Evolutionary conservation across 2,113 vertebrate species (phyloP).

Genomic region (Leucopsar rothschildi): DNA sequence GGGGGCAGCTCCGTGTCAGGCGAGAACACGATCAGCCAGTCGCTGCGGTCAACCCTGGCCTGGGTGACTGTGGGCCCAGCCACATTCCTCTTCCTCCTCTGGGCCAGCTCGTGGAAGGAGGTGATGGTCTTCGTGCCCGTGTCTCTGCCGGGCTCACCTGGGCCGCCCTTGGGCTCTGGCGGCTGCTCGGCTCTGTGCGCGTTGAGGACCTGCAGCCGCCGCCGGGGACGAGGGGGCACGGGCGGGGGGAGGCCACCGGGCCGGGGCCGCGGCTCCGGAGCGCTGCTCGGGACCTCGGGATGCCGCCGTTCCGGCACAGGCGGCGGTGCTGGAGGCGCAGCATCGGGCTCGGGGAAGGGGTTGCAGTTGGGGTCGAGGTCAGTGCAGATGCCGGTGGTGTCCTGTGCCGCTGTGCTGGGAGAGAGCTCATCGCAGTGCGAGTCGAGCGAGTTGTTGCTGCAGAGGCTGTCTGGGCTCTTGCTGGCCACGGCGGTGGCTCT

Average conservation of each 20-base stretch:
- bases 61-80: conserved; percentile 44
- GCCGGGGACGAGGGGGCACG: conserved; percentile 31
- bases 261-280: neutral
- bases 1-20: conserved; percentile 83
- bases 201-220: conserved; percentile 12
- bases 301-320: neutral
- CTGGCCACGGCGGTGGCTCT: fast-evolving
- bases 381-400: neutral
- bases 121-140: conserved; percentile 71
- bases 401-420: neutral
- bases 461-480: conserved; percentile 70
- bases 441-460: conserved; percentile 39
- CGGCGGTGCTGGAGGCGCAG: neutral
- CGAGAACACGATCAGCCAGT: conserved; percentile 95
- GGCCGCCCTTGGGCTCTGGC: fast-evolving
- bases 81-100: conserved; percentile 75
- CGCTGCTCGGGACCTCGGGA: neutral
- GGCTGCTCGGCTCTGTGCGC: neutral
- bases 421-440: neutral
- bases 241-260: neutral
- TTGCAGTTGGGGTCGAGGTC: conserved; percentile 76
- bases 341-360: neutral
- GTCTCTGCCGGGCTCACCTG: neutral
- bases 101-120: conserved; percentile 89
- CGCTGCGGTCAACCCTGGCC: conserved; percentile 81